phyloP scores from a whole-genome alignment of 1,140 invertebrate species.

The Elymnias hypermnestra region DNA sequence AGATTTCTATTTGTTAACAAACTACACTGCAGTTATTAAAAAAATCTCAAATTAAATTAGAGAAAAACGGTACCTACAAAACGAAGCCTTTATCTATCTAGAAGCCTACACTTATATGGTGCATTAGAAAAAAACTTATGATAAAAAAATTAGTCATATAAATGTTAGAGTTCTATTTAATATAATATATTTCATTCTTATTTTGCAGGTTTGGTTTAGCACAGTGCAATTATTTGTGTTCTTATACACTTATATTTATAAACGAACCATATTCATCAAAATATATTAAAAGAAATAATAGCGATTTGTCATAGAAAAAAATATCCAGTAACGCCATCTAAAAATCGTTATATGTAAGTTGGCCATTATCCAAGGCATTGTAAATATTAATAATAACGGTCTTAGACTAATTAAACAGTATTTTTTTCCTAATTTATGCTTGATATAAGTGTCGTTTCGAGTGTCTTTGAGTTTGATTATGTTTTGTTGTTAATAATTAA shows the following conservation, averaged over 20 bases:
- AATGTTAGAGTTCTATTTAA: slow-evolving; percentile 45
- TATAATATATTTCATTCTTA: slow-evolving; percentile 20
- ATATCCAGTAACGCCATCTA: slow-evolving; percentile 11
- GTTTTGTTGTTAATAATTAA: slow-evolving; percentile 73
- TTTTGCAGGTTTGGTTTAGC: slow-evolving; percentile 16
- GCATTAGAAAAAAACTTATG: slow-evolving; percentile 39
- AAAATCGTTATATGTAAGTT: slow-evolving; percentile 8
- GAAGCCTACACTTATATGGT: slow-evolving; percentile 54
- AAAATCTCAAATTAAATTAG: too few species aligned
- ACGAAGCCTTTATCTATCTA: slow-evolving; percentile 49
- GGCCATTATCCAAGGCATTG: slow-evolving; percentile 24
- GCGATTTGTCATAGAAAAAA: background rate
- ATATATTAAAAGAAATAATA: slow-evolving; percentile 3
- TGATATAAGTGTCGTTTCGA: slow-evolving; percentile 63
- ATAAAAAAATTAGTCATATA: slow-evolving; percentile 36
- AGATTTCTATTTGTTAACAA: background rate
- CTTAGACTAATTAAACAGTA: slow-evolving; percentile 69
- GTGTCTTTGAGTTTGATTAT: slow-evolving; percentile 67
- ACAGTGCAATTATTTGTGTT: slow-evolving; percentile 42
- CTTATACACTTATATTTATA: slow-evolving; percentile 10
- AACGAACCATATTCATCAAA: too few species aligned
- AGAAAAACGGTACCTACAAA: slow-evolving; percentile 58
- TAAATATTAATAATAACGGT: slow-evolving; percentile 63
- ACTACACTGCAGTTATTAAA: too few species aligned
- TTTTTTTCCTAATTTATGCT: slow-evolving; percentile 73